Evolutionary conservation across 2,888 invertebrate species (phyloP), one percentile per base, ranked within the genome.

Genomic region (Pandemis heparana): DNA sequence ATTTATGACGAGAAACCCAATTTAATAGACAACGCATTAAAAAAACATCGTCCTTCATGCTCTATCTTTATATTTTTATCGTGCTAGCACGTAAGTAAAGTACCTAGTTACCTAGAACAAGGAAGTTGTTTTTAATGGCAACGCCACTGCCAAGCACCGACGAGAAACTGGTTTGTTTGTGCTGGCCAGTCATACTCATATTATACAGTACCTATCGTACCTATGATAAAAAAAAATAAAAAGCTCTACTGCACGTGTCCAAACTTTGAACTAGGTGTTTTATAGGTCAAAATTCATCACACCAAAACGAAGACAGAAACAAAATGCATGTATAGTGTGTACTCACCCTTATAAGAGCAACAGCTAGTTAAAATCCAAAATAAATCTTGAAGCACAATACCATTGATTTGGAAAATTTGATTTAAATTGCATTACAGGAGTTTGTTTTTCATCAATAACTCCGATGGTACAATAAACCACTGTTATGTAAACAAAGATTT

Each of bases 61-160:
- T 38, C 48, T 32, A 61, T 51, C 16, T 66, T 61, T 66, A 53
- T 66, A 53, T 71, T 56, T 71, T 77, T 70, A 73, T 64, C 66
- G 69, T 64, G 75, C 65, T 70, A 70, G 32, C 10, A 4, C 23
- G 23, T 32, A 32, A 32, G 23, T 32, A 23, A 53, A 66, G 16
- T 64, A 74, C 53, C 32, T 67, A 74, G 69, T 74, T 77, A 77
- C 77, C 70, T 78, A 76, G 59, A 78, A 82, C 78, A 70, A 83
- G 82, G 84, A 82, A 84, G 80, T 82, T 71, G 74, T 78, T 79
- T 79, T 74, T 77, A 79, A 51, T 71, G 80, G 79, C 79, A 62
- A 51, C 71, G 71, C 66, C 66, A 71, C 61, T 75, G 18, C 43
- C 63, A 12, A 41, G 41, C 67, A 48, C 67, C 48, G 61, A 51